A percentile compares a stretch with the other conserved stretches of the same genome.
Conservation (phyloP, 2,888 invertebrate species). For the Hypolimnas misippus region DNA sequence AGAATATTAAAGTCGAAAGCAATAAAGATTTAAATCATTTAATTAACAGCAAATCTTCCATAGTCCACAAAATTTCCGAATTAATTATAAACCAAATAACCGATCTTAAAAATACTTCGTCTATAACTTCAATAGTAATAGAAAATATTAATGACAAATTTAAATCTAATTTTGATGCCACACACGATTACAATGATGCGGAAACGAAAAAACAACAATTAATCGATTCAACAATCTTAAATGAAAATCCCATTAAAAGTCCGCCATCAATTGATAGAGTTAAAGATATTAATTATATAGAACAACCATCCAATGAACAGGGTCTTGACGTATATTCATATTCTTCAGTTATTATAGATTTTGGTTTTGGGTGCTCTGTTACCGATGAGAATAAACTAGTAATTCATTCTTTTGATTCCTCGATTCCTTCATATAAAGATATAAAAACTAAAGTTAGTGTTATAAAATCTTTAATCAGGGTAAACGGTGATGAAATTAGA, state of each 20-base stretch:
- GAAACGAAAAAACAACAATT: background rate
- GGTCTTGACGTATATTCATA: background rate
- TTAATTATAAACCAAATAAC: background rate
- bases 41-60: background rate
- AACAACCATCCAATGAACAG: no score
- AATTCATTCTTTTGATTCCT: slow-evolving; percentile 55
- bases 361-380: slow-evolving; percentile 59
- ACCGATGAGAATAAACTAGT: slow-evolving; percentile 55
- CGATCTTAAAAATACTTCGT: background rate
- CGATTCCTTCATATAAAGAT: slow-evolving; percentile 40
- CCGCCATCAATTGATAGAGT: no score
- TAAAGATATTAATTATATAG: no score
- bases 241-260: no score
- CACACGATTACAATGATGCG: background rate
- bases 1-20: background rate
- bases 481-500: slow-evolving; percentile 51
- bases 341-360: slow-evolving; percentile 45
- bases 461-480: slow-evolving; percentile 52
- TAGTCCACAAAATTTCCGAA: background rate
- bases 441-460: slow-evolving; percentile 50
- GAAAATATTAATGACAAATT: background rate
- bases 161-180: background rate
- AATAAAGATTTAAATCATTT: no score
- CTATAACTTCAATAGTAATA: background rate
- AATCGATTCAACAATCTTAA: background rate